Base-by-base conservation (phyloP, 2,797 vertebrate genomes). In the Coregonus ussuriensis region DNA sequence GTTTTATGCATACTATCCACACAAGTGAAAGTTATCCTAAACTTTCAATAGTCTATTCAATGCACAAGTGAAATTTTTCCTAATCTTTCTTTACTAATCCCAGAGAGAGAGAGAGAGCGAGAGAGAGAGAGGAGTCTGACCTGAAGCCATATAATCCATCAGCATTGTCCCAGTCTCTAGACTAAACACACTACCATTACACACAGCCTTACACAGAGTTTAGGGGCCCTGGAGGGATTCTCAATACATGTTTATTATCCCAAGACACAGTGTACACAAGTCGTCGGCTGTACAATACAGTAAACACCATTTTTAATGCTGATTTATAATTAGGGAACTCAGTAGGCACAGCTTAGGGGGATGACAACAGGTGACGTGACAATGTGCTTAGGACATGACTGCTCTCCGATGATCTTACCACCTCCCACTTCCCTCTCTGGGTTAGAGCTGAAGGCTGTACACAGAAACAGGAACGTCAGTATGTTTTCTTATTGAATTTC, bases 141-240 rank as follows among this genome's bases (percentile, higher is more conserved):
- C 92, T 91, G 82, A 91, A 93, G 92, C 91, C 84, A 87, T 87
- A 85, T 89, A 90, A 94, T 95, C 93, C 91, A 93, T 95, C 94
- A 95, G 93, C 92, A 92, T 94, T 94, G 92, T 93, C 91, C 87
- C 85, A 72, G 87, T 91, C 89, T 92, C 89, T 88, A 95, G 94
- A 95, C 94, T 95, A 95, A 95, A 95, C 94, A 95, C 87, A 88
- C 87, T 92, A 93, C 94, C 93, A 94, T 95, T 95, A 94, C 90
- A 88, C 87, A 68, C 78, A 88, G 76, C 89, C 25, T 63, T 63
- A 63, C 59, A 25, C 59, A 29, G 59, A 63, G 59, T 89, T 88
- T 82, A 51, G 73, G 85, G 82, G 31, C 91, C 93, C 91, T 74
- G 68, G 71, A 84, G 92, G 90, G 86, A 86, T 89, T 86, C 84